phyloP scores from a whole-genome alignment of 2,113 vertebrate species.

The Takifugu bimaculatus region DNA sequence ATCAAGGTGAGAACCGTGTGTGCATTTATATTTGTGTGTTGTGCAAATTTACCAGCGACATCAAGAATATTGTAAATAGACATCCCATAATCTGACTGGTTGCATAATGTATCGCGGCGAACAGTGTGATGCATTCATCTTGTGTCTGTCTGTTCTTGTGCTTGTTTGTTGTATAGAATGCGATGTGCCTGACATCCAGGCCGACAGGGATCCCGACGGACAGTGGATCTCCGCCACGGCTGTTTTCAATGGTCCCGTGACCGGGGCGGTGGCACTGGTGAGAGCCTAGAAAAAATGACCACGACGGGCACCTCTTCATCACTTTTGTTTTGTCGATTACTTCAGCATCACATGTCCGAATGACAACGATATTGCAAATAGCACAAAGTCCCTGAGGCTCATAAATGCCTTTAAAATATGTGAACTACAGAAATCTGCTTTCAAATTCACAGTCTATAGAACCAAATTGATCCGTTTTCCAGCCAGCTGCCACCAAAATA shows the following conservation, averaged over 20 bases:
- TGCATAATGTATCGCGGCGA: no score
- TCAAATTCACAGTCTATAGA: no score
- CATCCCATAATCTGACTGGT: not conserved
- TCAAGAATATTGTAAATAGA: not conserved
- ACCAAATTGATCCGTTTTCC: no score
- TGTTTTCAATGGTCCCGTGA: constrained; percentile 55
- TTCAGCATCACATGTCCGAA: no score
- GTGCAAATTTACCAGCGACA: not conserved
- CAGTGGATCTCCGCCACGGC: constrained; percentile 62
- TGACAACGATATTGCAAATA: no score
- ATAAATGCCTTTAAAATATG: no score
- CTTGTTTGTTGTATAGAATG: constrained; percentile 53
- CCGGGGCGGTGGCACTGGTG: constrained; percentile 71
- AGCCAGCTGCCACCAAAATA: constrained; percentile 74
- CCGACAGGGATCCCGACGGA: constrained; percentile 47
- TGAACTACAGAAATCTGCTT: no score
- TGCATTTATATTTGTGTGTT: not conserved
- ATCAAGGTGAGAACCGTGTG: constrained; percentile 67
- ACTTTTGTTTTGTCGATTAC: not conserved
- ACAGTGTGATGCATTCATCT: not conserved
- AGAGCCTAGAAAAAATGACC: constrained; percentile 2
- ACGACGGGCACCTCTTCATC: not conserved
- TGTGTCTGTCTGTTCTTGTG: constrained; percentile 12
- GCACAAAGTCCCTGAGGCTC: no score
- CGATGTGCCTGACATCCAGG: constrained; percentile 64